phyloP scores from a whole-genome alignment of 2,113 vertebrate species.

The Phalacrocorax pelagicus region DNA sequence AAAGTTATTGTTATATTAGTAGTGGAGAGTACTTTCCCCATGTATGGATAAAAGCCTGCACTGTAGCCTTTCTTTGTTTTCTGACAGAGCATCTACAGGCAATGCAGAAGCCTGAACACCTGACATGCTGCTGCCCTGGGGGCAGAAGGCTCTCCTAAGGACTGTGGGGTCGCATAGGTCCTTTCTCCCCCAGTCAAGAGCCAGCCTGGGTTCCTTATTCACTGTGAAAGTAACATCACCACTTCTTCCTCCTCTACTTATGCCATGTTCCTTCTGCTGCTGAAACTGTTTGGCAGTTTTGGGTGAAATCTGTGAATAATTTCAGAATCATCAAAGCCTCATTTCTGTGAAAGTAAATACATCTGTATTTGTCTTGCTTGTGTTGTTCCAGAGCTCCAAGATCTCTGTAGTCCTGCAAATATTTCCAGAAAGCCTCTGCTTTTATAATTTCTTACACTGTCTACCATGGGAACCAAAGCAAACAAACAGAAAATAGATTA shows the following conservation, averaged over 20 bases:
- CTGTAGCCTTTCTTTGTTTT: not conserved
- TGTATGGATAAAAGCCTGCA: not conserved
- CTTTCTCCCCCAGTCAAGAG: not conserved
- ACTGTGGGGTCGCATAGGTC: fast-evolving
- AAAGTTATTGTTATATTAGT: not conserved
- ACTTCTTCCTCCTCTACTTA: not conserved
- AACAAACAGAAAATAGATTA: not conserved
- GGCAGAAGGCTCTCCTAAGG: not conserved
- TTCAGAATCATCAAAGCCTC: not conserved
- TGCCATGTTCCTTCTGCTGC: not conserved
- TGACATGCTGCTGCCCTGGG: fast-evolving
- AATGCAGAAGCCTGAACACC: not conserved
- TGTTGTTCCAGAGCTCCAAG: not conserved
- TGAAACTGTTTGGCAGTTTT: not conserved
- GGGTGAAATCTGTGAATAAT: not conserved
- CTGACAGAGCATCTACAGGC: not conserved
- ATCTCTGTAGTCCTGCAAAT: not conserved
- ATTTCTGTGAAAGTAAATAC: not conserved
- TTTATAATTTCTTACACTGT: not conserved
- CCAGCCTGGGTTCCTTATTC: not conserved
- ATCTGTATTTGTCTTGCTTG: not conserved
- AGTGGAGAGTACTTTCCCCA: not conserved
- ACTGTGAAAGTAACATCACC: not conserved
- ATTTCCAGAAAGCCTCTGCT: not conserved
- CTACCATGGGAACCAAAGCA: not conserved